Evolutionary conservation across 30 jellyfish, hydroid and myxozoan genomes (phyloP), one percentile per base, ranked within the genome.

Genomic region (Chironex yamaguchii): DNA sequence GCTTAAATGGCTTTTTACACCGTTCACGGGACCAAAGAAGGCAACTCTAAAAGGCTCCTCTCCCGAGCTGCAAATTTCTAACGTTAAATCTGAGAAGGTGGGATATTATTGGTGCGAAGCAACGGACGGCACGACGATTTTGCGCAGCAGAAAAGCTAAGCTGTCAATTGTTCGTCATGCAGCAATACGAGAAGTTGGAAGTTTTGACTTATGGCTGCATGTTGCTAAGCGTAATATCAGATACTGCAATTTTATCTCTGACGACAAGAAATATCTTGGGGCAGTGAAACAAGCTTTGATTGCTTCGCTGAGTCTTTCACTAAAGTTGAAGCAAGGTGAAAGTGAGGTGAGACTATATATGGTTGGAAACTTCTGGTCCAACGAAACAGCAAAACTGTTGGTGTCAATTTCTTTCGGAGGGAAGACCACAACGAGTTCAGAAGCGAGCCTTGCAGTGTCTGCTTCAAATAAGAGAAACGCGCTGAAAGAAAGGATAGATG

Each of bases 71-170:
- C 62, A 49, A 49, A 33, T 93, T 28, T 76, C 76, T 13, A 33
- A 13, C 6, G 89, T 70, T n/a, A 63, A 67, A 49, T 12, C 33
- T 31, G 26, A 74, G 30, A 75, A 54, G 22, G 79, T 27, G 62
- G 98, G 98, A 0, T 52, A 76, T 3, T 93, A 79, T 87, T 93
- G 98, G 98, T 93, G 98, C 67, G 97, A 93, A 52, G 95, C 73
- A 12, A 76, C 80, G 35, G 51, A 93, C 76, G 98, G 97, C 22
- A 35, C 52, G 27, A 50, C 62, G 78, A 76, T 64, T 13, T 63
- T 93, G 75, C 84, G 84, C 77, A 77, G 96, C 81, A 76, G 96
- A 62, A 88, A 88, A 62, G 97, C 92, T 22, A 85, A 68, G 12
- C 89, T 93, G 70, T 73, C 91, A 32, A 29, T 93, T 50, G 96